Evolutionary conservation across 2,113 vertebrate genomes (phyloP).

Genomic region (Galbula dea): DNA sequence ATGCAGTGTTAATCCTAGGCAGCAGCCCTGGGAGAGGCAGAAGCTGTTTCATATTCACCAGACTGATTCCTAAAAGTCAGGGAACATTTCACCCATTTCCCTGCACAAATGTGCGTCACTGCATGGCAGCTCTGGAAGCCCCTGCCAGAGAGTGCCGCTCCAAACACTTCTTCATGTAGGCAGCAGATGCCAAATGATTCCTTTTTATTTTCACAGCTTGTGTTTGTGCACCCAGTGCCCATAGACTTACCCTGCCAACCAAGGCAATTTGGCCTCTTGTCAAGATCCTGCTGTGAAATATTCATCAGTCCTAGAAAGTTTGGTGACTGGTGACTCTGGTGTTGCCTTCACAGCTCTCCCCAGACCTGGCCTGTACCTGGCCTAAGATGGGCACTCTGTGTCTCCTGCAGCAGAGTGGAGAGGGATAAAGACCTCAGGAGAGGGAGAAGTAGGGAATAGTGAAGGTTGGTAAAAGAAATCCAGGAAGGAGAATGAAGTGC

Average conservation of each 20-base stretch:
- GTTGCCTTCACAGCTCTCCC: background rate
- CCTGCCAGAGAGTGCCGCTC: slow-evolving; percentile 19
- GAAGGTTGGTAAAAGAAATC: background rate
- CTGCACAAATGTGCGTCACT: slow-evolving; percentile 14
- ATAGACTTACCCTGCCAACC: slow-evolving; percentile 21
- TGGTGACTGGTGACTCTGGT: background rate
- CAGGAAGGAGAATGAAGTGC: background rate
- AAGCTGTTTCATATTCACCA: slow-evolving; percentile 38
- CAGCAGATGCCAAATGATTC: slow-evolving; percentile 53
- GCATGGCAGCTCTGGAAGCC: background rate
- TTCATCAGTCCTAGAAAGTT: slow-evolving; percentile 25
- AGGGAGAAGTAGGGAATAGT: background rate
- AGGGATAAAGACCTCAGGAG: background rate
- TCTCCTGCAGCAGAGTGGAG: background rate
- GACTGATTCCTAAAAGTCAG: slow-evolving; percentile 6
- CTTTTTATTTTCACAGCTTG: slow-evolving; percentile 64
- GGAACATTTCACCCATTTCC: background rate
- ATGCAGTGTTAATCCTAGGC: background rate
- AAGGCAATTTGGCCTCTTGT: slow-evolving; percentile 47
- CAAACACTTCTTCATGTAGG: slow-evolving; percentile 18
- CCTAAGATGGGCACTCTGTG: background rate
- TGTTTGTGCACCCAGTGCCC: slow-evolving; percentile 43
- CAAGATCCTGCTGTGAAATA: slow-evolving; percentile 31
- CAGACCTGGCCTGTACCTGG: background rate
- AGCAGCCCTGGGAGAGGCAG: background rate